A percentile compares a stretch with the other conserved stretches of the same genome.
phyloP scores from a whole-genome alignment of 2,888 invertebrate genomes.

The Perizoma flavofasciatum region DNA sequence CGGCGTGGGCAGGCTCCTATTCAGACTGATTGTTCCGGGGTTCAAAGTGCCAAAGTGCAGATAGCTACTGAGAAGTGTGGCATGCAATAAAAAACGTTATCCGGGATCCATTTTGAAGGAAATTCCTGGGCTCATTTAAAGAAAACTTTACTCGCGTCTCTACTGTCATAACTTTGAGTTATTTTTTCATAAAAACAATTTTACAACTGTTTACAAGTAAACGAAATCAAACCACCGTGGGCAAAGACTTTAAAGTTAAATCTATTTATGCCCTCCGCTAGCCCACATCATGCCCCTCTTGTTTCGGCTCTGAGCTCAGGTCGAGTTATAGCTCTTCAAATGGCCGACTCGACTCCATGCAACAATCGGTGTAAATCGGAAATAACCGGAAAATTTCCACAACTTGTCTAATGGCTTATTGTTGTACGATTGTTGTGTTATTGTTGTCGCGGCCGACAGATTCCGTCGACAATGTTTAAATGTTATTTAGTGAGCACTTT shows the following conservation, averaged over 20 bases:
- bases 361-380: slow-evolving; percentile 81
- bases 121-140: too few species aligned
- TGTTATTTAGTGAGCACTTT: slow-evolving; percentile 56
- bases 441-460: slow-evolving; percentile 61
- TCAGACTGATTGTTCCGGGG: not conserved
- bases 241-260: too few species aligned
- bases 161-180: too few species aligned
- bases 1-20: slow-evolving; percentile 38
- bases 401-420: slow-evolving; percentile 81
- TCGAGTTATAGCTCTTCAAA: slow-evolving; percentile 71
- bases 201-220: too few species aligned
- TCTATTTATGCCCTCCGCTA: too few species aligned
- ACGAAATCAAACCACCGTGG: too few species aligned
- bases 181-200: too few species aligned
- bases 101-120: too few species aligned
- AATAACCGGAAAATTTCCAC: slow-evolving; percentile 82
- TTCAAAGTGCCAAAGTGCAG: too few species aligned
- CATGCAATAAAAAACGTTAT: too few species aligned
- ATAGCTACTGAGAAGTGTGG: too few species aligned
- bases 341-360: slow-evolving; percentile 58
- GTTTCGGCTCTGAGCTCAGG: slow-evolving; percentile 11
- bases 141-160: too few species aligned
- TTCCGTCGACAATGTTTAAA: slow-evolving; percentile 64
- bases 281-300: not conserved
- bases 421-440: slow-evolving; percentile 68